Conservation (phyloP, 2,113 vertebrate species). For the Petrocephalus zakoni region DNA sequence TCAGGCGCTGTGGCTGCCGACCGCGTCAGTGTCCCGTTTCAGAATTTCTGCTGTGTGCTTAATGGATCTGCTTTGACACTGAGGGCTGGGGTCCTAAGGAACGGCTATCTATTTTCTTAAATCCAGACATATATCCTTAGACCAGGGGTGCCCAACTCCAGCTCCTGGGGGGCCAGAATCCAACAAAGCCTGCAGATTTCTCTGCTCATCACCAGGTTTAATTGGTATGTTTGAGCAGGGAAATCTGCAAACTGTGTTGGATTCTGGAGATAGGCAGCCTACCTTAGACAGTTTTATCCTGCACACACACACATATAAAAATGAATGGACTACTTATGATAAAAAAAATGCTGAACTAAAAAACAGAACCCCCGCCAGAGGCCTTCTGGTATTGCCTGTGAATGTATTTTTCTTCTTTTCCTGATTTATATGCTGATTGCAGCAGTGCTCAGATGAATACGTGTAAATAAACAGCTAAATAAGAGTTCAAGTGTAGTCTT, state of each 20-base stretch:
- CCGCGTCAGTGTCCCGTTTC: neutral
- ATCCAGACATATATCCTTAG: neutral
- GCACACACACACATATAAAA: neutral
- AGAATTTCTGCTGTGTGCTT: neutral
- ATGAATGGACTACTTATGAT: neutral
- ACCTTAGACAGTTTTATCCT: neutral
- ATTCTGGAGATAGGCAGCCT: too few relatives aligned
- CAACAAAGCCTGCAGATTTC: too few relatives aligned
- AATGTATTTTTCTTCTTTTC: neutral
- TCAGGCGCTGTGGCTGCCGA: neutral
- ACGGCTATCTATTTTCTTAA: neutral
- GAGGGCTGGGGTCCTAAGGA: neutral
- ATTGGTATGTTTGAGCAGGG: too few relatives aligned
- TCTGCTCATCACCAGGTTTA: too few relatives aligned
- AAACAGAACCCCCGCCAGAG: neutral
- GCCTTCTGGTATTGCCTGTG: neutral
- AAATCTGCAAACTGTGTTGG: too few relatives aligned
- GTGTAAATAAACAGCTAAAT: neutral
- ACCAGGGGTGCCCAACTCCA: neutral
- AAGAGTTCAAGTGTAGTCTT: neutral
- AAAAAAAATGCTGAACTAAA: neutral
- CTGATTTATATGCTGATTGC: neutral
- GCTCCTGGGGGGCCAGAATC: too few relatives aligned
- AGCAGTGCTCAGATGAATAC: neutral
- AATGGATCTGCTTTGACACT: neutral